Conservation (phyloP, 2,888 invertebrate genomes). For the Ectobius pallidus region DNA sequence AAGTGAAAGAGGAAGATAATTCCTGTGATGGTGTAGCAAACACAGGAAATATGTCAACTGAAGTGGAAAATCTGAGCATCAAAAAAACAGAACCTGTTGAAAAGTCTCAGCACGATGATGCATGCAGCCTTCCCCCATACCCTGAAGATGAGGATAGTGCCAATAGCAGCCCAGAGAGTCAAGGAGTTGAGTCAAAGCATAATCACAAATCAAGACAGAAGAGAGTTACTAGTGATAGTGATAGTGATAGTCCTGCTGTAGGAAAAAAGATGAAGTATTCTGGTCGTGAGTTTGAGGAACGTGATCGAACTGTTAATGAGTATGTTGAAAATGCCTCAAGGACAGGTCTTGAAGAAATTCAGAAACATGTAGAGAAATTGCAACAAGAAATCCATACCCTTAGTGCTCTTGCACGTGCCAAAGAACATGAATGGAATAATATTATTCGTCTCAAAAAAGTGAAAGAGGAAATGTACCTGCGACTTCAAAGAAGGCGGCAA, state of each 20-base stretch:
- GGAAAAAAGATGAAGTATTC: slow-evolving; percentile 36
- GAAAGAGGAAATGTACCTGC: slow-evolving; percentile 79
- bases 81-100: background rate
- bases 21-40: background rate
- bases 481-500: slow-evolving; percentile 73
- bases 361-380: slow-evolving; percentile 68
- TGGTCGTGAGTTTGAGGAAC: slow-evolving; percentile 35
- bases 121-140: slow-evolving; percentile 9
- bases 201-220: background rate
- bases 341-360: slow-evolving; percentile 65
- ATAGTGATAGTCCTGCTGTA: slow-evolving; percentile 36
- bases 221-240: slow-evolving; percentile 38
- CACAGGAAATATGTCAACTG: background rate
- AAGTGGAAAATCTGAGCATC: background rate
- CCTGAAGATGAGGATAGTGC: slow-evolving; percentile 18
- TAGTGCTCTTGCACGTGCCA: slow-evolving; percentile 75
- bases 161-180: slow-evolving; percentile 15
- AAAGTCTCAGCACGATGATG: slow-evolving; percentile 1
- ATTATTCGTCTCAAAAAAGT: slow-evolving; percentile 81
- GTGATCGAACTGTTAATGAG: slow-evolving; percentile 53
- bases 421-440: slow-evolving; percentile 87
- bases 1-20: background rate
- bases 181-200: background rate
- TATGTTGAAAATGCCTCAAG: slow-evolving; percentile 68
- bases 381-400: slow-evolving; percentile 64